Conservation (phyloP, 1,140 invertebrate species). For the Drosophila parvula region DNA sequence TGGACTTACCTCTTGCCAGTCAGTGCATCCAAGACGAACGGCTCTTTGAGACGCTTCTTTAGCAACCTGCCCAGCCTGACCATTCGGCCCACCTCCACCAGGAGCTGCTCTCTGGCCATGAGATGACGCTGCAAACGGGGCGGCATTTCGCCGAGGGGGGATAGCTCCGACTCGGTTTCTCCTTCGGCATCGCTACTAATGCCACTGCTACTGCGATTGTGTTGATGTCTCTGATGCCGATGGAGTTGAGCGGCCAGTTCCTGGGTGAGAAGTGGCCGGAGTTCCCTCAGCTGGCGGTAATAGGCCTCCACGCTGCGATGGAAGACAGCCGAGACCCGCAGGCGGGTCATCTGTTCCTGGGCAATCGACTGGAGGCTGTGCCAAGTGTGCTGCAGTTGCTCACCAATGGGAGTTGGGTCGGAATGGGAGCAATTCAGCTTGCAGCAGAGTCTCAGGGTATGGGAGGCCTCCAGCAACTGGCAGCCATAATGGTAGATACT, state of each 20-base stretch:
- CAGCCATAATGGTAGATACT: conserved; percentile 92
- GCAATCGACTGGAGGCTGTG: conserved; percentile 88
- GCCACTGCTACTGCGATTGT: conserved; percentile 76
- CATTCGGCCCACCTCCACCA: conserved; percentile 90
- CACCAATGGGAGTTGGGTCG: conserved; percentile 51
- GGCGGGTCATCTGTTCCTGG: conserved; percentile 90
- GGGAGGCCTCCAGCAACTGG: conserved; percentile 90
- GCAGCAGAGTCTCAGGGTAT: conserved; percentile 89
- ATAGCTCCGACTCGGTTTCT: conserved; percentile 54
- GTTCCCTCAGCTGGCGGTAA: conserved; percentile 86
- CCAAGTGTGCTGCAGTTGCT: conserved; percentile 88
- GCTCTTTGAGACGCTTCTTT: conserved; percentile 88
- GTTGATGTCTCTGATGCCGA: conserved; percentile 64
- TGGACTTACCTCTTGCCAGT: conserved; percentile 78
- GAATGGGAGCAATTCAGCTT: conserved; percentile 84
- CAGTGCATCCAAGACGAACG: conserved; percentile 84
- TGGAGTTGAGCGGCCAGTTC: conserved; percentile 66
- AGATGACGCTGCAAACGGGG: conserved; percentile 85
- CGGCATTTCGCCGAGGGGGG: conserved; percentile 42
- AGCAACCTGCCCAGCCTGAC: conserved; percentile 89
- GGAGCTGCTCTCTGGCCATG: conserved; percentile 87
- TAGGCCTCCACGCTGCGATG: conserved; percentile 90
- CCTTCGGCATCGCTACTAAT: conserved; percentile 77
- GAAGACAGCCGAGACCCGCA: conserved; percentile 91
- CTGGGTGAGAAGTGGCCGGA: conserved; percentile 85